A percentile compares a stretch with the other conserved stretches of the same genome.
Evolutionary conservation across 2,113 vertebrate genomes (phyloP).

Genomic region (Tetrao urogallus): DNA sequence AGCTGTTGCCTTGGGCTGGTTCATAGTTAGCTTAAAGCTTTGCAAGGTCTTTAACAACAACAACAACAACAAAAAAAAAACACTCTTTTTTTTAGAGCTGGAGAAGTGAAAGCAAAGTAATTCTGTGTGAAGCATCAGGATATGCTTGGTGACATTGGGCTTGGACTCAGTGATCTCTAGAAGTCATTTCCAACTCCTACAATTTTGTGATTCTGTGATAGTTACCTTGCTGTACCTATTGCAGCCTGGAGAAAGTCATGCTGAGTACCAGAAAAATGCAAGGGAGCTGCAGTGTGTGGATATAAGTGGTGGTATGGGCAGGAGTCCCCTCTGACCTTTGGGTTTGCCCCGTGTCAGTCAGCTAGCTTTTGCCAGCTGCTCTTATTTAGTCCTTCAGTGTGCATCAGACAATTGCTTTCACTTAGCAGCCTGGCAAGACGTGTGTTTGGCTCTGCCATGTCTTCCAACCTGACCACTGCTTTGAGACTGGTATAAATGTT

Average conservation of each 20-base stretch:
- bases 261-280: background rate
- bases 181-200: too few species aligned
- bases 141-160: fast-evolving
- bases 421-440: background rate
- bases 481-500: background rate
- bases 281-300: background rate
- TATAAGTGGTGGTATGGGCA: background rate
- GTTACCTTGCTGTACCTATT: background rate
- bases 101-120: background rate
- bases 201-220: too few species aligned
- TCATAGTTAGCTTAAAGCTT: background rate
- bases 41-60: background rate
- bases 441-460: background rate
- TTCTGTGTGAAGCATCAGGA: background rate
- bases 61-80: background rate
- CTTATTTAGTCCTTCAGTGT: background rate
- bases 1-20: background rate
- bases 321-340: background rate
- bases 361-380: background rate
- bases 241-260: background rate
- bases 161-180: too few species aligned
- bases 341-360: background rate
- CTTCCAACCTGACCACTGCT: conserved; percentile 1
- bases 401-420: background rate
- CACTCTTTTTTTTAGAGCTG: background rate